Conservation (phyloP, 2,797 vertebrate species). For the Numenius phaeopus region DNA sequence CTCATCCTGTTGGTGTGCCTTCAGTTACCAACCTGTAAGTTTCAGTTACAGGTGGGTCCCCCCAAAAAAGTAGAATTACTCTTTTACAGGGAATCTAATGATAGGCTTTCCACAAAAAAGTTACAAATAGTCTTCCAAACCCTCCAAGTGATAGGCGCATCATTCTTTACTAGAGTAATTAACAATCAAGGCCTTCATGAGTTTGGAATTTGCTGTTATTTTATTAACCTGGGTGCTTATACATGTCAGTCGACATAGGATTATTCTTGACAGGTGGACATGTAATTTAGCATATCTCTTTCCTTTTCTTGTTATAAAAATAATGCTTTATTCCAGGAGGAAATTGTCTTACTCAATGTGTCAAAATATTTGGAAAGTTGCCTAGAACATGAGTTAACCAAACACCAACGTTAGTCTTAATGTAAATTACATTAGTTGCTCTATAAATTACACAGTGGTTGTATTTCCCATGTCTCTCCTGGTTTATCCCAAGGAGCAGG, state of each 20-base stretch:
- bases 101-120: not conserved
- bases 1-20: not conserved
- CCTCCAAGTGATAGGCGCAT: not conserved
- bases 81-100: not conserved
- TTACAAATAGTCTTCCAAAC: not conserved
- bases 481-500: not conserved
- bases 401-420: not conserved
- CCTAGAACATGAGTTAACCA: not conserved
- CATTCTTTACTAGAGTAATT: not conserved
- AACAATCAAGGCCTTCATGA: not conserved
- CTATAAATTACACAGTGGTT: not conserved
- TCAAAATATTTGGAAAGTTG: slow-evolving; percentile 19
- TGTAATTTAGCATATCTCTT: not conserved
- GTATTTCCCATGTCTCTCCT: not conserved
- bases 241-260: not conserved
- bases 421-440: not conserved
- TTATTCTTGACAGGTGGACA: slow-evolving; percentile 11
- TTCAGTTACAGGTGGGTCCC: not conserved
- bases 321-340: not conserved
- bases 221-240: not conserved
- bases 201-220: not conserved
- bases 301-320: not conserved
- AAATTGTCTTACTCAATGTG: not conserved
- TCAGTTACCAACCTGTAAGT: not conserved
- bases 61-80: not conserved